phyloP scores from a whole-genome alignment of 1,140 invertebrate species.

The Temnothorax curvispinosus region DNA sequence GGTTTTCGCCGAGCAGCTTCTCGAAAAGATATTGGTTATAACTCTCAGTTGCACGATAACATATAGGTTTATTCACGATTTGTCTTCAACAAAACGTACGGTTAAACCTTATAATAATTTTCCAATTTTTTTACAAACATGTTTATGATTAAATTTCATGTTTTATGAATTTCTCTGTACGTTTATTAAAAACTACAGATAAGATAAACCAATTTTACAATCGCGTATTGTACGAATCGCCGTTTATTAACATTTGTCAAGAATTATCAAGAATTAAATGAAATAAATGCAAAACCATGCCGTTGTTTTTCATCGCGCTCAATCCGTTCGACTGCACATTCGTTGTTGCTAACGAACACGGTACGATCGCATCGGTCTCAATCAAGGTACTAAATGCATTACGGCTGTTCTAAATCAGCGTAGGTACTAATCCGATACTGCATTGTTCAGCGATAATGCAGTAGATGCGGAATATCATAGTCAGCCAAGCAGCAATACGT shows the following conservation, averaged over 20 bases:
- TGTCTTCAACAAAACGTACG: not conserved
- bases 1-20: not conserved
- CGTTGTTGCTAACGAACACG: conserved; percentile 32
- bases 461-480: conserved; percentile 7
- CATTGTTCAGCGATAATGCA: conserved; percentile 48
- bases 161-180: not conserved
- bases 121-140: not conserved
- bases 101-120: not conserved
- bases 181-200: not conserved
- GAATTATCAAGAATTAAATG: not conserved
- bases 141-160: not conserved
- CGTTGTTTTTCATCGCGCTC: not conserved
- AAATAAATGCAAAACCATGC: not conserved
- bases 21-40: not conserved
- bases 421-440: conserved; percentile 27
- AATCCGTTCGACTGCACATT: not conserved
- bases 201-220: not conserved
- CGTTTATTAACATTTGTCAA: not conserved
- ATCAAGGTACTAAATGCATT: conserved; percentile 56
- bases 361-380: conserved; percentile 51
- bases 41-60: not conserved
- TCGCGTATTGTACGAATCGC: not conserved
- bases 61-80: not conserved
- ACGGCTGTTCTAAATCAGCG: conserved; percentile 33
- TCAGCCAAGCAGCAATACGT: conserved; percentile 7